A percentile compares a stretch with the other conserved stretches of the same genome.
Conservation (phyloP, 2,888 invertebrate genomes). For the Andrena marginata region DNA sequence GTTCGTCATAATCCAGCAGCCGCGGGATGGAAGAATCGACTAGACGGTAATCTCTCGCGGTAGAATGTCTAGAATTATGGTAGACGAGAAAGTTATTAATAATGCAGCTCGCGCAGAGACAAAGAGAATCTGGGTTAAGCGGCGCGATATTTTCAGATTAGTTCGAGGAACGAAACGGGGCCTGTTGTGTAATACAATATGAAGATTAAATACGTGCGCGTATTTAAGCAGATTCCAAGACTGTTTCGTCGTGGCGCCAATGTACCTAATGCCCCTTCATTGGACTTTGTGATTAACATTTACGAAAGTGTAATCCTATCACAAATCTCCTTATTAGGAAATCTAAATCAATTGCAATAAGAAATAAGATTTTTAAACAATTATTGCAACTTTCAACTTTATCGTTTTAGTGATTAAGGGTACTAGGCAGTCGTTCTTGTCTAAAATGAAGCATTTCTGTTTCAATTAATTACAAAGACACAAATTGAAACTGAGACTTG, state of each 20-base stretch:
- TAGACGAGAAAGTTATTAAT: conserved; percentile 24
- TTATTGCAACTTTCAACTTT: too few relatives aligned
- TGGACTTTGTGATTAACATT: too few relatives aligned
- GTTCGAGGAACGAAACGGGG: conserved; percentile 7
- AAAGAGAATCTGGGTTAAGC: conserved; percentile 38
- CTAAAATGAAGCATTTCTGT: too few relatives aligned
- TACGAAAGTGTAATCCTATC: too few relatives aligned
- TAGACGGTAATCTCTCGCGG: not conserved
- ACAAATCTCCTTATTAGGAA: too few relatives aligned
- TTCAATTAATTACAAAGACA: too few relatives aligned
- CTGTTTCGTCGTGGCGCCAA: not conserved
- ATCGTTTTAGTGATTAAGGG: too few relatives aligned
- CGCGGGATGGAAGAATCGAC: not conserved
- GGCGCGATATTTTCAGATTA: conserved; percentile 39
- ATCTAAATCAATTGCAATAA: too few relatives aligned
- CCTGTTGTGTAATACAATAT: conserved; percentile 9
- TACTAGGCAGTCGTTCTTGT: too few relatives aligned
- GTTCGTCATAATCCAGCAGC: not conserved
- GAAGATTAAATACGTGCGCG: conserved; percentile 27
- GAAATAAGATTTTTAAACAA: too few relatives aligned
- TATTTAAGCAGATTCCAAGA: conserved; percentile 18
- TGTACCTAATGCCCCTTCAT: not conserved
- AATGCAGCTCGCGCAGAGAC: conserved; percentile 6
- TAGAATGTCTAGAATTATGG: not conserved
- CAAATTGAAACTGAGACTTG: too few relatives aligned